phyloP scores from a whole-genome alignment of 2,113 vertebrate species.

The Alectura lathami region DNA sequence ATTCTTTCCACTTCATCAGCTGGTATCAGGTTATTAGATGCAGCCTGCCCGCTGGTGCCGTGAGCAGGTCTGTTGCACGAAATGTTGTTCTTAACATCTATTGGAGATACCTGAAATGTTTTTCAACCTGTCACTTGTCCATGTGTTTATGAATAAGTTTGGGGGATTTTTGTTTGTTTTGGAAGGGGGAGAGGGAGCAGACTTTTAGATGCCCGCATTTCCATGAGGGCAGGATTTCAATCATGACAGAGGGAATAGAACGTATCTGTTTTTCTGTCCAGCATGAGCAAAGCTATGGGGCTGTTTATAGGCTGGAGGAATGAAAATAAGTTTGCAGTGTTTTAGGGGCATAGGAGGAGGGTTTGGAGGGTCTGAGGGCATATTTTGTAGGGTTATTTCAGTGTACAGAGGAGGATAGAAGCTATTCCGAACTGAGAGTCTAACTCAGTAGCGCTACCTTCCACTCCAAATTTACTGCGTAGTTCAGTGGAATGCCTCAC shows the following conservation, averaged over 20 bases:
- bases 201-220: background rate
- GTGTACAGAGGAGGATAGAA: background rate
- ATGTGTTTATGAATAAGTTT: background rate
- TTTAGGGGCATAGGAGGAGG: background rate
- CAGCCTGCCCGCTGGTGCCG: background rate
- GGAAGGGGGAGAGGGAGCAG: background rate
- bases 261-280: background rate
- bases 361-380: background rate
- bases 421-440: background rate
- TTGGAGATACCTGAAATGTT: background rate
- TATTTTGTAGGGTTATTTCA: background rate
- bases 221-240: background rate
- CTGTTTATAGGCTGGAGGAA: background rate
- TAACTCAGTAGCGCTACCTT: background rate
- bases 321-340: background rate
- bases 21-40: slow-evolving; percentile 21
- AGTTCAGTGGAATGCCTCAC: background rate
- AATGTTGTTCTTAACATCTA: background rate
- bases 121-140: background rate
- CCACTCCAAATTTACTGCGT: background rate
- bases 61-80: background rate
- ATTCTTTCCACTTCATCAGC: slow-evolving; percentile 29
- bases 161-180: background rate
- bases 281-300: background rate
- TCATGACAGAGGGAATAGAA: background rate